Percentiles rank a stretch among this genome's conserved stretches.
These are phyloP conservation scores for Verasper variegatus DNA, from an alignment of 2,113 vertebrate species.

Conservation along the genomic window DNA sequence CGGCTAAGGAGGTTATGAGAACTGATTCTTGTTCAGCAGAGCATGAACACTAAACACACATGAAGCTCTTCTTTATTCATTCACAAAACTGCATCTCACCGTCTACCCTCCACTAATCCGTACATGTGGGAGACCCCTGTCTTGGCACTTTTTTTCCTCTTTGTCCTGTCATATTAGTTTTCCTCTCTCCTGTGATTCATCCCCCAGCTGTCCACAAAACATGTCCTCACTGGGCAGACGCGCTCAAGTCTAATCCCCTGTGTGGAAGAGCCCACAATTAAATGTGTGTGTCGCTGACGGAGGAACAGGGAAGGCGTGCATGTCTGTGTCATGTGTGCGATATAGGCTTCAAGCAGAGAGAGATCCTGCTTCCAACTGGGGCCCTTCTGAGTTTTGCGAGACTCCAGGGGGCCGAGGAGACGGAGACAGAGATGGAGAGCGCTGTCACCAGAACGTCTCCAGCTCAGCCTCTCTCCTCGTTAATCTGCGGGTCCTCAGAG, in stretches of 20 bases:
- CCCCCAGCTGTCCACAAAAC: slow-evolving; percentile 72
- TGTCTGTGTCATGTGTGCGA: slow-evolving; percentile 45
- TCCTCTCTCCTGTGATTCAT: slow-evolving; percentile 63
- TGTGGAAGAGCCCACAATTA: slow-evolving; percentile 60
- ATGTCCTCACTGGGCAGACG: slow-evolving; percentile 53
- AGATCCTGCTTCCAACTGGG: slow-evolving; percentile 42
- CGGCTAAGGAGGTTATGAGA: no score
- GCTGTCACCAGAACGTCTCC: slow-evolving; percentile 53
- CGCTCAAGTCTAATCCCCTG: slow-evolving; percentile 58
- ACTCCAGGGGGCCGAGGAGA: slow-evolving; percentile 59
- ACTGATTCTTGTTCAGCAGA: no score
- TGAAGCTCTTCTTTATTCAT: slow-evolving; percentile 14
- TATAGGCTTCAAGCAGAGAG: slow-evolving; percentile 38
- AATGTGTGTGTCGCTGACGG: slow-evolving; percentile 40
- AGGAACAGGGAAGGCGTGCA: not conserved
- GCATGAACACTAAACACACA: not conserved
- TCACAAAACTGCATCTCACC: slow-evolving; percentile 12
- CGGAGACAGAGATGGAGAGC: slow-evolving; percentile 46
- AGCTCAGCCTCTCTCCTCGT: slow-evolving; percentile 30
- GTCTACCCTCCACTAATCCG: not conserved
- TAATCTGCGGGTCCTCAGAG: slow-evolving; percentile 49
- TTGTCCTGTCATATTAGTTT: slow-evolving; percentile 32
- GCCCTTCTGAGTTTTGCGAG: slow-evolving; percentile 59
- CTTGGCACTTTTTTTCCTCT: slow-evolving; percentile 12
- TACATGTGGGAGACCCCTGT: slow-evolving; percentile 6